phyloP scores from a whole-genome alignment of 2,797 vertebrate species.

The Neosilurus hyrtlii region DNA sequence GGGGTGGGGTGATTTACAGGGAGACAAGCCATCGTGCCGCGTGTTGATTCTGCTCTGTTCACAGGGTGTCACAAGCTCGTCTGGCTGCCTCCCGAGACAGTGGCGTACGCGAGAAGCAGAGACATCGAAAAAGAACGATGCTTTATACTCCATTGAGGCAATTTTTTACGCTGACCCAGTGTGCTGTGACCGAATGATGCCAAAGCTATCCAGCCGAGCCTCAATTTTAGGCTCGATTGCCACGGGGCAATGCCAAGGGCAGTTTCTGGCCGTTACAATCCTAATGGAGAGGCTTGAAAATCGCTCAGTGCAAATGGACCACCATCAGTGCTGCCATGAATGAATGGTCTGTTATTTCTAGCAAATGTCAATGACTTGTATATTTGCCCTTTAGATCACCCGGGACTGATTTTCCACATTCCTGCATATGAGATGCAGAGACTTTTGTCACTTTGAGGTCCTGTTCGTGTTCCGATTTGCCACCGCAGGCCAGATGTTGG shows the following conservation, averaged over 20 bases:
- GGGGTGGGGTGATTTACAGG: slow-evolving; percentile 32
- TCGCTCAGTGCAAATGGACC: slow-evolving; percentile 39
- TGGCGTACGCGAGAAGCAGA: not conserved
- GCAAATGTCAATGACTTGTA: slow-evolving; percentile 50
- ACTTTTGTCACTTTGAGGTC: not conserved
- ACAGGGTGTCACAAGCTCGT: slow-evolving; percentile 13
- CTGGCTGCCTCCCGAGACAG: slow-evolving; percentile 1
- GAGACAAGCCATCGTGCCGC: not conserved
- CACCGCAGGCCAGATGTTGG: slow-evolving; percentile 7
- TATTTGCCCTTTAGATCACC: slow-evolving; percentile 44
- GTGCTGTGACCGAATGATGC: slow-evolving; percentile 44
- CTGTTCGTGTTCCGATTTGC: not conserved
- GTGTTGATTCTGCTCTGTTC: slow-evolving; percentile 8
- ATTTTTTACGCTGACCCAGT: slow-evolving; percentile 24
- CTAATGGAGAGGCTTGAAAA: slow-evolving; percentile 44
- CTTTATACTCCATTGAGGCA: not conserved
- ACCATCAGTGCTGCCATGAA: slow-evolving; percentile 39
- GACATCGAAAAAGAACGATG: slow-evolving; percentile 2
- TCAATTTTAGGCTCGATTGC: slow-evolving; percentile 48
- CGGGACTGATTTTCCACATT: slow-evolving; percentile 24
- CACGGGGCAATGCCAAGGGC: slow-evolving; percentile 36
- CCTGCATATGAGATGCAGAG: not conserved
- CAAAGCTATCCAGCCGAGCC: slow-evolving; percentile 33
- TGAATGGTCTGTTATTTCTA: slow-evolving; percentile 42
- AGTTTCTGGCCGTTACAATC: slow-evolving; percentile 26